phyloP scores from a whole-genome alignment of 2,113 vertebrate species.

The Corythaeola cristata region DNA sequence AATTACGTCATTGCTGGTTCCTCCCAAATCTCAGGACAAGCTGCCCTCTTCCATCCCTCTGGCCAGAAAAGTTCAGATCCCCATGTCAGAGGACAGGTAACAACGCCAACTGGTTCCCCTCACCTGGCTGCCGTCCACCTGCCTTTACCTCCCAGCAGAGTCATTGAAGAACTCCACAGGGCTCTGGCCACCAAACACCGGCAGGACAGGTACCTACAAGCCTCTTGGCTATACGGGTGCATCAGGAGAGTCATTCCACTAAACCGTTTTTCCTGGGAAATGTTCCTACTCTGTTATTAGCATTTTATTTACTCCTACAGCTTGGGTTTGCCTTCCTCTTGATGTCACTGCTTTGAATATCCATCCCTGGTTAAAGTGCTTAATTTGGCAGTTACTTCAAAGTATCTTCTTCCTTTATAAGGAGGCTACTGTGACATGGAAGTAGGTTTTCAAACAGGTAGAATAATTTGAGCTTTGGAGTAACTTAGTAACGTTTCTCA shows the following conservation, averaged over 20 bases:
- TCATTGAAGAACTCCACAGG: slow-evolving; percentile 95
- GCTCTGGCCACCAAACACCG: slow-evolving; percentile 93
- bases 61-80: slow-evolving; percentile 73
- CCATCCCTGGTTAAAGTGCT: not conserved
- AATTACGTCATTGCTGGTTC: slow-evolving; percentile 74
- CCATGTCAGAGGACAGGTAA: slow-evolving; percentile 80
- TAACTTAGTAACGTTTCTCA: not conserved
- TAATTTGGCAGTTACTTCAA: not conserved
- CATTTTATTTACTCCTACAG: not conserved
- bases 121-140: slow-evolving; percentile 84
- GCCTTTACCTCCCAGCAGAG: slow-evolving; percentile 91
- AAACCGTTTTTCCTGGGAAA: not conserved
- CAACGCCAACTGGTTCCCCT: slow-evolving; percentile 88
- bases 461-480: not conserved
- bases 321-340: not conserved
- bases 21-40: slow-evolving; percentile 80
- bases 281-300: not conserved
- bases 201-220: slow-evolving; percentile 87
- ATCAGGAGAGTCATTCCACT: not conserved
- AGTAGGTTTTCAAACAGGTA: not conserved
- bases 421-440: not conserved
- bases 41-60: slow-evolving; percentile 74
- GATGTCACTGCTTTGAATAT: not conserved
- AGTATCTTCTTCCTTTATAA: not conserved
- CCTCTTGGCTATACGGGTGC: not conserved